These are phyloP conservation scores for Bos indicus DNA, from an alignment of 2,113 vertebrate species.

Conservation along the genomic window DNA sequence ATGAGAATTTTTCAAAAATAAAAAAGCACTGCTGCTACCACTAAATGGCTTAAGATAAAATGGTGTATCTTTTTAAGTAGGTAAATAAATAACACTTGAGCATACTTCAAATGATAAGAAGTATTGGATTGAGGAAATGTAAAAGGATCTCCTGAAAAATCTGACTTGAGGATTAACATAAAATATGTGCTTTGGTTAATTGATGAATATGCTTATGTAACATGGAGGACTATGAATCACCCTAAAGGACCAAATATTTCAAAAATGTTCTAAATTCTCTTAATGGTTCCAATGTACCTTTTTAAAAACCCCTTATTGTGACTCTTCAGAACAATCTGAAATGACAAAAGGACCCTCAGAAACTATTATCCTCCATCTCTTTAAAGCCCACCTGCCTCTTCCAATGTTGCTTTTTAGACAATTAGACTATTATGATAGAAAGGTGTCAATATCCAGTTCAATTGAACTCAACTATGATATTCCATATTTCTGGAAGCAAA, in stretches of 20 bases:
- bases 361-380: neutral
- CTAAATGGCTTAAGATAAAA: neutral
- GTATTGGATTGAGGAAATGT: neutral
- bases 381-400: neutral
- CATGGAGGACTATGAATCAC: neutral
- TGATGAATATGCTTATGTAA: neutral
- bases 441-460: neutral
- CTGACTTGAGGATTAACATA: neutral
- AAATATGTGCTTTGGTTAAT: neutral
- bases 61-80: neutral
- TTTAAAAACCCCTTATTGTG: neutral
- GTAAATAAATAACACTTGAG: neutral
- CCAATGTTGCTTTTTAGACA: neutral
- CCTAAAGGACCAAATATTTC: neutral
- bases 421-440: neutral
- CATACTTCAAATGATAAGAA: neutral
- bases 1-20: conserved; percentile 1
- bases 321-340: neutral
- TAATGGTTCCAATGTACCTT: neutral
- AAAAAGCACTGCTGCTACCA: neutral
- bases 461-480: neutral
- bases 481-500: neutral
- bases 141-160: neutral
- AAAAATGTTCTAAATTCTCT: neutral
- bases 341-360: neutral